Evolutionary conservation across 2,888 invertebrate species (phyloP), one percentile per base, ranked within the genome.

Genomic region (Eurois occulta): DNA sequence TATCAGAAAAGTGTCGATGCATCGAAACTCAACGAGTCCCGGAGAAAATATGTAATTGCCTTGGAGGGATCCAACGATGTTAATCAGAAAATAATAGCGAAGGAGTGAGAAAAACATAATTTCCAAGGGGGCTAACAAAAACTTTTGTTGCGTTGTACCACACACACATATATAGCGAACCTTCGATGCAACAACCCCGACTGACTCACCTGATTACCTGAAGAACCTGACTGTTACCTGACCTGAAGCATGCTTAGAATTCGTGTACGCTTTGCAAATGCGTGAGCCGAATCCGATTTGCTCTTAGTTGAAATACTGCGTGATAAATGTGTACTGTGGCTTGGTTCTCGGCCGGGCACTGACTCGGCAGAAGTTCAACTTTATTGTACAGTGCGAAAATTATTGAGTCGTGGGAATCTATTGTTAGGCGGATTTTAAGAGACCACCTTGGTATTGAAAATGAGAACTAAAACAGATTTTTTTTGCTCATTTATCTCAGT

Each of bases 301-400:
- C 16, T 65, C 1, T 41, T 4, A 65, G n/a, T 65, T 65, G n/a
- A 41, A 41, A 65, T 65, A 65, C 65, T 41, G n/a, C 4, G 16
- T 41, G 16, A 41, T 21, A 24, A 16, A 41, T 18, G 38, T 64
- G 38, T n/a, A 41, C 65, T 65, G 65, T 65, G 87, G 85, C 46
- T 89, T 83, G 82, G 83, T 85, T 86, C 86, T 86, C 85, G 78
- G 80, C 80, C 81, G 86, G 88, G n/a, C 73, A 70, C 60, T 72
- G 88, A 89, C 83, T 79, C 48, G 28, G 8, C 88, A 87, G 88
- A 79, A 87, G 83, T 85, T 78, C 74, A 78, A 81, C 69, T 72
- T 60, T 62, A 60, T 16, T 46, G 43, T 60, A 41, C 55, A 84
- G 81, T 82, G 73, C 7, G 52, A 35, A 66, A 58, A 48, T 78